Percentiles rank a stretch among this genome's conserved stretches.
Evolutionary conservation across 2,113 vertebrate genomes (phyloP).

Genomic region (Brienomyrus brachyistius): DNA sequence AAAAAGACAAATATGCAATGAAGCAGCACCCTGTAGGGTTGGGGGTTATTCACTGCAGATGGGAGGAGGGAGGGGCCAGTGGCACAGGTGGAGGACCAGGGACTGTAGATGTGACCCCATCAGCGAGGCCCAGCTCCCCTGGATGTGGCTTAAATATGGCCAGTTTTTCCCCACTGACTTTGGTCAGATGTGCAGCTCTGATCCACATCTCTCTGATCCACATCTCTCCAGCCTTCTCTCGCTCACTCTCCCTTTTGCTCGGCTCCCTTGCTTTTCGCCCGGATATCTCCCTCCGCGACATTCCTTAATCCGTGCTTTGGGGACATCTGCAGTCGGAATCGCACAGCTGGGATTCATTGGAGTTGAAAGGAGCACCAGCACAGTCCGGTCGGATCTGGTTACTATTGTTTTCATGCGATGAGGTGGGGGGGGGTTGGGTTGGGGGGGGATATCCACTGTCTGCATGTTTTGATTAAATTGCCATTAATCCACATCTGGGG

Average conservation of each 20-base stretch:
- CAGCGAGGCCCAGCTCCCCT: not conserved
- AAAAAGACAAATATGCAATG: not conserved
- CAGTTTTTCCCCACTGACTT: not conserved
- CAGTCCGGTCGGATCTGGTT: conserved; percentile 13
- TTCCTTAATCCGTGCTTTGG: conserved; percentile 1
- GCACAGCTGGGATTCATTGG: conserved; percentile 19
- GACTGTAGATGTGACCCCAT: not conserved
- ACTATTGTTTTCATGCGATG: conserved; percentile 16
- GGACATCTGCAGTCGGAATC: conserved; percentile 13
- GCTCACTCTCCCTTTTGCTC: not conserved
- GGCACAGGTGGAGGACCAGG: not conserved
- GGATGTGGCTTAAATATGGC: not conserved
- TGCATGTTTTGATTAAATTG: conserved; percentile 21
- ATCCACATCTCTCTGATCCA: not conserved
- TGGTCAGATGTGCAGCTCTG: not conserved
- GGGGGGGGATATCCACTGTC: conserved; percentile 10
- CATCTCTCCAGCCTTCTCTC: not conserved
- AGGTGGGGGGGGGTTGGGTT: not conserved
- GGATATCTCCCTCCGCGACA: not conserved
- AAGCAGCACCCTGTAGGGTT: not conserved
- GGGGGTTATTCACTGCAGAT: not conserved
- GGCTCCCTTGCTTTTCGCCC: not conserved
- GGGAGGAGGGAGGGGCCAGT: not conserved
- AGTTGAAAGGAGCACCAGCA: conserved; percentile 12
- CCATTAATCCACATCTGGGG: conserved; percentile 21